A percentile compares a stretch with the other conserved stretches of the same genome.
These are phyloP conservation scores for Drosophila kokeensis DNA, from an alignment of 2,888 invertebrate genomes.

Conservation along the genomic window DNA sequence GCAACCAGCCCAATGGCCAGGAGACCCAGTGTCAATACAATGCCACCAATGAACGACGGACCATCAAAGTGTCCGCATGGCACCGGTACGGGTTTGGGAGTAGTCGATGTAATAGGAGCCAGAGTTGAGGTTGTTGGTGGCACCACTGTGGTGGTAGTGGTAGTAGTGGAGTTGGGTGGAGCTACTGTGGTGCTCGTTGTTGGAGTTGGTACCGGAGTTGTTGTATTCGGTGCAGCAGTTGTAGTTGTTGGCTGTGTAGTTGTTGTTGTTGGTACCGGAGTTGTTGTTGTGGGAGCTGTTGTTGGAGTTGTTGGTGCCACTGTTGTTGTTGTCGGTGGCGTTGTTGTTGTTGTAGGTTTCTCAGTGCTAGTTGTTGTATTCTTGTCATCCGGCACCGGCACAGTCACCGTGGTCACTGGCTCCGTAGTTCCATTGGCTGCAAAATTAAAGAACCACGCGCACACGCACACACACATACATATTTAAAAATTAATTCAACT, in stretches of 20 bases:
- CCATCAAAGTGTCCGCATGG: conserved; percentile 88
- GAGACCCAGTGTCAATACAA: conserved; percentile 91
- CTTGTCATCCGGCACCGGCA: conserved; percentile 20
- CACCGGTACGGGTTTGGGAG: conserved; percentile 78
- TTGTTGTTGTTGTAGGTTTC: conserved; percentile 7
- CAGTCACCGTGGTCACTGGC: conserved; percentile 19
- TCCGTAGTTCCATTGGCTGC: conserved; percentile 14
- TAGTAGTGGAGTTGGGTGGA: conserved; percentile 45
- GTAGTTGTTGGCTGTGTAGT: conserved; percentile 18
- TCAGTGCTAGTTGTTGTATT: conserved; percentile 30
- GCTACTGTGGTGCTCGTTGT: conserved; percentile 35
- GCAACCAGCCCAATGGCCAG: conserved; percentile 93
- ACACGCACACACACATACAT: neutral
- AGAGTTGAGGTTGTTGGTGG: conserved; percentile 55
- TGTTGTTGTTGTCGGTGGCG: conserved; percentile 4
- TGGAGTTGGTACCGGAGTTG: conserved; percentile 38
- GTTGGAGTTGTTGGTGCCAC: conserved; percentile 4
- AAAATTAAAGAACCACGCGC: conserved; percentile 4
- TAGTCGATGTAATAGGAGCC: conserved; percentile 67
- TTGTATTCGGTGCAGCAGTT: conserved; percentile 31
- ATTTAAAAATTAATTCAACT: conserved; percentile 18
- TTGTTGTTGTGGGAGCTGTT: conserved; percentile 23
- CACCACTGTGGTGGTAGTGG: conserved; percentile 46
- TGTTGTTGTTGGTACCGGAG: conserved; percentile 11
- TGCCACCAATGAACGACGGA: conserved; percentile 93